Base-by-base conservation (phyloP, 1,140 invertebrate genomes). In the Lethocerus indicus region DNA sequence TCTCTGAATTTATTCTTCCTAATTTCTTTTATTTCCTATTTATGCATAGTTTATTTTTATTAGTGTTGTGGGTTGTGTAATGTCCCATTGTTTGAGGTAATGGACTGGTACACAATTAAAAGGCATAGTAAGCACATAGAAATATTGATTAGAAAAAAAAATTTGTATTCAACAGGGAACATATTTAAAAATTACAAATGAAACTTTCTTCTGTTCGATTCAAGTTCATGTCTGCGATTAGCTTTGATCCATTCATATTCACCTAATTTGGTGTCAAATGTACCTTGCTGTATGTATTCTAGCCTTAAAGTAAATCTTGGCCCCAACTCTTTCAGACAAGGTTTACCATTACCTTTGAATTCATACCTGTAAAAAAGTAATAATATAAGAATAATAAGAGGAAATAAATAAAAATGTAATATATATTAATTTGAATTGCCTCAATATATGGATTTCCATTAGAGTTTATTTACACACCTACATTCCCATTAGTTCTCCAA, bases 191-290 rank as follows among this genome's bases (percentile, higher is more conserved):
- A 39, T 74, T 77, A 91, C 46, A 94, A 76, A 66, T 86, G 87
- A 71, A 96, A 95, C 61, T 82, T 79, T 66, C 87, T 74, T 60
- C 90, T 73, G 55, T 82, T 89, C 0, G 83, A 87, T 66, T 95
- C 90, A 77, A 95, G 79, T 60, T 85, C 78, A 64, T 95, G 90
- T 28, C 91, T 69, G 58, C 79, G 75, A 47, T 87, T 87, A 61
- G 92, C 86, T 52, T 94, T 86, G 52, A 92, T 82, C 92, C 93
- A 98, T 66, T 96, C 87, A 63, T 88, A 99, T 64, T 98, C 88
- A 1, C 93, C 94, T 61, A 78, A 83, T 68, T 95, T 95, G 27
- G 87, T 87, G 66, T 98, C 91, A 69, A 98, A 98, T 1, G 90
- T 92, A 47, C 95, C 94, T 63, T 92, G 83, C 60, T 99, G 95